phyloP scores from a whole-genome alignment of 2,888 invertebrate species.

The Campoplex nolae region DNA sequence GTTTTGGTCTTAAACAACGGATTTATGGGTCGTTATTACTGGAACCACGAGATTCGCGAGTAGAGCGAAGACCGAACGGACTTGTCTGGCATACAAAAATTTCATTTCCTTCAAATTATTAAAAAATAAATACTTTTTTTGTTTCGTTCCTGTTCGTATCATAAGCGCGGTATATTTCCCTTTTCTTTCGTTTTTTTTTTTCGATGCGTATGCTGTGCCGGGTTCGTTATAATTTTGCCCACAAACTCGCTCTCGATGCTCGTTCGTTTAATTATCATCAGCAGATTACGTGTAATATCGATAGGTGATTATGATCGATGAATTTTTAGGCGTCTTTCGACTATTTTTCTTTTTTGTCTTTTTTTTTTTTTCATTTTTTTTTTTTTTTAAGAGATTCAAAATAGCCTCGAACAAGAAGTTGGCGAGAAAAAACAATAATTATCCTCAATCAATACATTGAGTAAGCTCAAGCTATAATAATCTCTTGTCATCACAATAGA shows the following conservation, averaged over 20 bases:
- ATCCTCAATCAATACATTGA: constrained; percentile 30
- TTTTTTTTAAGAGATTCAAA: constrained; percentile 45
- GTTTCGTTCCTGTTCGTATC: constrained; percentile 25
- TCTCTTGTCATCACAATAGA: constrained; percentile 23
- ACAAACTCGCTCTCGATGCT: constrained; percentile 45
- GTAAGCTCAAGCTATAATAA: constrained; percentile 57
- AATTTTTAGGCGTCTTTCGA: constrained; percentile 27
- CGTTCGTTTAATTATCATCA: constrained; percentile 29
- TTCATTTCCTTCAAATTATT: constrained; percentile 52
- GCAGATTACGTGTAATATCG: constrained; percentile 32
- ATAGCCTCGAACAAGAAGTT: constrained; percentile 48
- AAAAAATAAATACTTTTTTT: constrained; percentile 60
- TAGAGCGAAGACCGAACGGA: constrained; percentile 2
- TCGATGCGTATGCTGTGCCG: constrained; percentile 46
- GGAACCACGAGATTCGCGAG: constrained; percentile 47
- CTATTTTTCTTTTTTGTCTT: constrained; percentile 1
- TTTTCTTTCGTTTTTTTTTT: neutral
- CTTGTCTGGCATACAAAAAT: constrained; percentile 10
- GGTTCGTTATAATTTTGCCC: constrained; percentile 39
- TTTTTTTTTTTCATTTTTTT: constrained; percentile 21
- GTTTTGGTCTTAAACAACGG: constrained; percentile 56
- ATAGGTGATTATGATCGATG: constrained; percentile 40
- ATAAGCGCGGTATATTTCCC: constrained; percentile 24
- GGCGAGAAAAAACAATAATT: constrained; percentile 40
- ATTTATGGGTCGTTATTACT: constrained; percentile 33